Base-by-base conservation (phyloP, 1,140 invertebrate genomes). In the Neodiprion fabricii region DNA sequence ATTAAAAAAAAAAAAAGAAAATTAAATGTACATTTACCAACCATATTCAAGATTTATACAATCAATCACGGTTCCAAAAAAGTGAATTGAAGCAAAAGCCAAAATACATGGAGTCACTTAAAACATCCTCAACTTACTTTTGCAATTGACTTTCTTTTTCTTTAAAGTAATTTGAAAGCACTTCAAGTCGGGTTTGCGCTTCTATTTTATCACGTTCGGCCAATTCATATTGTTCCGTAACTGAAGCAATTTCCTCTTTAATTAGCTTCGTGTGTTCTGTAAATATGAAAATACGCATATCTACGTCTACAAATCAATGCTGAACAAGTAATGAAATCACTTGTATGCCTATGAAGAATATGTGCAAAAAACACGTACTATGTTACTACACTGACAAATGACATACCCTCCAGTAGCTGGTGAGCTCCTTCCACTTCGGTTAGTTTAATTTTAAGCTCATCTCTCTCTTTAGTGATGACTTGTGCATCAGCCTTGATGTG, bases 91-190 rank as follows among this genome's bases (percentile, higher is more conserved):
- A 65, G 61, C 61, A 65, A 65, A 3, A 65, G 61, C 12, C 61
- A 65, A 7, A 75, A 71, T 74, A 72, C 21, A 75, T 61, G 23
- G 8, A 70, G 50, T 68, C 17, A 69, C 40, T 67, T 74, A 67
- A 67, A 77, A 75, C 72, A 49, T 48, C 70, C 48, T 70, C 10
- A 48, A 83, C 84, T 89, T 89, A 95, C 95, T 95, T 96, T 84
- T 96, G 92, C 40, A 96, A 87, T 85, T 96, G 93, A 21, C 92
- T 90, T 88, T 97, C 96, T 82, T 95, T 95, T 77, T 97, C 95
- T 82, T 96, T 94, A 86, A 97, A 97, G 83, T 96, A 97, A 80
- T 93, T 94, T 0, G 94, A 93, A 49, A 97, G 87, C 8, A 97
- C 96, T 85, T 96, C 93, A 0, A 97, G 89, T 79, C 95, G 92